Percentiles rank a stretch among this genome's conserved stretches.
phyloP scores from a whole-genome alignment of 23 tunicate species.

The Ciona savignyi region DNA sequence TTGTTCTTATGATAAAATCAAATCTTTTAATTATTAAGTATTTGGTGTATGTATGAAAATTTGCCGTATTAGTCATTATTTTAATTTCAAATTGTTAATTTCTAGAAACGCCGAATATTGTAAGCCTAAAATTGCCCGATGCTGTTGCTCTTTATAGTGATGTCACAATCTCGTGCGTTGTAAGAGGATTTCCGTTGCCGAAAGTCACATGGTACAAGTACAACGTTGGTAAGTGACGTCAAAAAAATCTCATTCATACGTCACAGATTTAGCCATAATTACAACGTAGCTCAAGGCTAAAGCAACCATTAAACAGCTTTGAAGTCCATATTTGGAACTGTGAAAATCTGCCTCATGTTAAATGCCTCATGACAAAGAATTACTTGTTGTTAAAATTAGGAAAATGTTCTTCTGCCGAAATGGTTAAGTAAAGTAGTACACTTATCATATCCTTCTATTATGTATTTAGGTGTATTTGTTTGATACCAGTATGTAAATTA shows the following conservation, averaged over 20 bases:
- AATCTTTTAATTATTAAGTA: no score
- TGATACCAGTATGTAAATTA: neutral
- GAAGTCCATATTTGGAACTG: neutral
- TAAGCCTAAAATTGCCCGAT: neutral
- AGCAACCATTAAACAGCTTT: neutral
- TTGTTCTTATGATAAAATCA: no score
- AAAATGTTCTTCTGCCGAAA: no score
- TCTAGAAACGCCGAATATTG: neutral
- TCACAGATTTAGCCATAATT: neutral
- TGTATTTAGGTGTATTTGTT: no score
- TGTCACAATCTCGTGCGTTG: slow-evolving; percentile 9
- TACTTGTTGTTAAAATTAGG: no score
- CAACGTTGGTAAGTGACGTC: neutral
- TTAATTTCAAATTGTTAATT: no score
- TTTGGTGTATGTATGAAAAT: no score
- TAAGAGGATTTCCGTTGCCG: slow-evolving; percentile 36
- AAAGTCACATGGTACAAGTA: slow-evolving; percentile 24
- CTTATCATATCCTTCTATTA: neutral
- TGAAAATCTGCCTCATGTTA: neutral
- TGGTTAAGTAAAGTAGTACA: no score
- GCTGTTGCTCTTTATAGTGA: neutral
- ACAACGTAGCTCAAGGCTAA: neutral
- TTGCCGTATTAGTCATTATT: no score
- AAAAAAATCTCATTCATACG: neutral
- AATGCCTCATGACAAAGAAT: neutral